Base-by-base conservation (phyloP, 92 coral and sea anemone genomes). In the Pocillopora grandis region DNA sequence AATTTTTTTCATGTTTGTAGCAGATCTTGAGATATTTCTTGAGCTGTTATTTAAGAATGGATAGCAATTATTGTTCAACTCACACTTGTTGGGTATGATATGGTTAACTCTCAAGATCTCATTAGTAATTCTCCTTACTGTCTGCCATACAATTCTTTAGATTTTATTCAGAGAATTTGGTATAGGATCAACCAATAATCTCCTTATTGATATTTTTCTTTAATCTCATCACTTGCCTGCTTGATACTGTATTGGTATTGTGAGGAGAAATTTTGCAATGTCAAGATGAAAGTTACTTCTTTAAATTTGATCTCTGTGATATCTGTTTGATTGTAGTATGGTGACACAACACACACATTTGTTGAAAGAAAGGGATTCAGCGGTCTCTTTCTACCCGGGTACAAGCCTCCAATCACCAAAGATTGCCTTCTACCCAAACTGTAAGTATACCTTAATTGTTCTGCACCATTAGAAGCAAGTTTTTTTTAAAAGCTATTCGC, bases 331-430 rank as follows among this genome's bases (percentile, higher is more conserved):
- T 69, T 90, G 15, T 62, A 96, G 99, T 96, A 90, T 89, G 99
- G 99, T 16, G 99, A 96, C 65, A 92, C 93, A 9, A 92, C 95
- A 58, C 99, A 96, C 83, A 96, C 99, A 0, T 96, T 96, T 85
- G 92, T 96, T 13, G 98, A 96, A 84, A 90, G 95, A 73, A 92
- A 86, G 64, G 82, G 81, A 7, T 96, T 78, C 84, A 82, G 71
- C 35, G 99, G 99, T 1, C 48, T 86, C 12, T 96, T 96, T 66
- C 86, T 96, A 52, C 99, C 99, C 64, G 98, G 98, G 31, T 96
- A 87, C 82, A 94, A 90, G 82, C 87, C 88, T 31, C 87, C 95
- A 37, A 14, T 90, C 61, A 58, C 82, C 73, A 89, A 83, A 57
- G 96, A 96, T 83, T 88, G 89, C 57, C 77, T 87, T 36, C 96